Base-by-base conservation (phyloP, 2,797 vertebrate species). In the Astyanax mexicanus region DNA sequence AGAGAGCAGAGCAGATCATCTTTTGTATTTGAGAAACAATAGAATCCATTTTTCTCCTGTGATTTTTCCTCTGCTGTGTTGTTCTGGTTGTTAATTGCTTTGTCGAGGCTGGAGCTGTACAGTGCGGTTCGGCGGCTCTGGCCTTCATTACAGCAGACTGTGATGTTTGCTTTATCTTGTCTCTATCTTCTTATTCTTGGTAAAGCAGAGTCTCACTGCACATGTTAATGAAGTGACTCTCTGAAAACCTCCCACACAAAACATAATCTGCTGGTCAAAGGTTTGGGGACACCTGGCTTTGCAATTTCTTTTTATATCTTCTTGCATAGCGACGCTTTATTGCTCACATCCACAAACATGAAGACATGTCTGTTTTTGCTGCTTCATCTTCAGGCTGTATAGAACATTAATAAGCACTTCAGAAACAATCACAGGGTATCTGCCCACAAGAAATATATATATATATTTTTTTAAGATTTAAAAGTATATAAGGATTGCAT, bases 81-180 rank as follows among this genome's bases (percentile, higher is more conserved):
- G 62, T 13, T 62, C 35, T 62, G 40, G 19, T 3, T 62, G 19
- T 62, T 62, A 40, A 38, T 62, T 62, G 35, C 37, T 62, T 61
- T 37, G 10, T 12, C 62, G 37, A 61, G 32, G n/a, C 37, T 11
- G 64, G 3, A 23, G 60, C 38, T 42, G 38, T 15, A 10, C 32
- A 61, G 35, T 13, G 58, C 7, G 5, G 19, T n/a, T 61, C 10
- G 8, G 4, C 23, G 4, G 4, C 12, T 15, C 4, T 32, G 6
- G 3, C 27, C 54, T 32, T 29, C 27, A 32, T 57, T n/a, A 57
- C 25, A 44, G 12, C 10, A 44, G 7, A 29, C 42, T 45, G 2
- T 29, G 13, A 65, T 44, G 12, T 45, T 45, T 44, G 38, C 12
- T 65, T 27, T 45, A 40, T 15, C 23, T 13, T 10, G 35, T 25